Percentiles rank a stretch among this genome's conserved stretches.
Evolutionary conservation across 2,113 vertebrate species (phyloP).

Genomic region (Danionella cerebrum): DNA sequence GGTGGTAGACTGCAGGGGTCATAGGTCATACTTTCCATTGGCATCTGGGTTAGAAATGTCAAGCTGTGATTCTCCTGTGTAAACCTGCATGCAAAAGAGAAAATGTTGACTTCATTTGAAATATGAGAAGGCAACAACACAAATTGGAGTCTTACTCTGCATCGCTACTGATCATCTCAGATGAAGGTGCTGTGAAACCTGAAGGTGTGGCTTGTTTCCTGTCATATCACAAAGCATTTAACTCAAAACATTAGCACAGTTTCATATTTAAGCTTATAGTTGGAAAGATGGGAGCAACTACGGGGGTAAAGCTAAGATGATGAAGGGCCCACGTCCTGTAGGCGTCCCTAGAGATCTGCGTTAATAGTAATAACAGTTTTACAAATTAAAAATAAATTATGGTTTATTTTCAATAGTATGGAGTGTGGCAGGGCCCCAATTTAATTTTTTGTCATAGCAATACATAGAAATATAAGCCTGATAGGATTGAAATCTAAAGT

Average conservation of each 20-base stretch:
- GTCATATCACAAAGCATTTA: not conserved
- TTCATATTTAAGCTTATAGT: too few relatives aligned
- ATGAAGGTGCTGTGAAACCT: conserved; percentile 30
- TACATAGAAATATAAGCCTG: not conserved
- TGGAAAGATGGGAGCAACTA: too few relatives aligned
- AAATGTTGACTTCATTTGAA: not conserved
- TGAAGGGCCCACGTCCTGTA: too few relatives aligned
- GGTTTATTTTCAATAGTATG: too few relatives aligned
- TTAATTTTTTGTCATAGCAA: too few relatives aligned
- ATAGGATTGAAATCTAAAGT: not conserved
- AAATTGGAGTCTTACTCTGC: conserved; percentile 46
- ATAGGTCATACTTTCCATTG: conserved; percentile 47
- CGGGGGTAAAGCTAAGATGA: too few relatives aligned
- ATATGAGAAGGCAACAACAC: not conserved
- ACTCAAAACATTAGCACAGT: too few relatives aligned
- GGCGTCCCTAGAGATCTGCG: too few relatives aligned
- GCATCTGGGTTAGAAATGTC: conserved; percentile 68
- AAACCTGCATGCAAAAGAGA: conserved; percentile 51
- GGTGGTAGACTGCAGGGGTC: conserved; percentile 43
- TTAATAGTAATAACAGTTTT: too few relatives aligned
- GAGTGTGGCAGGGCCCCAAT: too few relatives aligned
- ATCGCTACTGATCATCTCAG: conserved; percentile 35
- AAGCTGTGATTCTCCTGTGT: conserved; percentile 47
- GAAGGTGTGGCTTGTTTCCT: conserved; percentile 41
- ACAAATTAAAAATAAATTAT: too few relatives aligned